phyloP scores from a whole-genome alignment of 2,797 vertebrate genomes.

The Tangara arthus region DNA sequence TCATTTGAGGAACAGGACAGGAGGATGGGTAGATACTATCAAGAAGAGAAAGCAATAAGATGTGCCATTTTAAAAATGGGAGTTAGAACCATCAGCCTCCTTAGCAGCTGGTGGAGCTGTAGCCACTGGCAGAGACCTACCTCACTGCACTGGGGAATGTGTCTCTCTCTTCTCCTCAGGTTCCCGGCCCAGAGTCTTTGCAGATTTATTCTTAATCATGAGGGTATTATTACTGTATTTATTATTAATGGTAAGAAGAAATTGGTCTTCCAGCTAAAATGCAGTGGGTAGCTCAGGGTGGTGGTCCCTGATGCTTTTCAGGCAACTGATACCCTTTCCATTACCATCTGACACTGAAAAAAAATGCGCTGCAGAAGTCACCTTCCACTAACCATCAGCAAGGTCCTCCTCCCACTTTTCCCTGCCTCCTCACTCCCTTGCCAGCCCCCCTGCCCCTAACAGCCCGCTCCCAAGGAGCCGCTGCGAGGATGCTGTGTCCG shows the following conservation, averaged over 20 bases:
- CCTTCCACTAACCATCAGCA: conserved; percentile 70
- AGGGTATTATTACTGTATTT: not conserved
- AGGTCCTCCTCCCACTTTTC: not conserved
- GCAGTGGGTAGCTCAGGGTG: not conserved
- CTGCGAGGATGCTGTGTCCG: conserved; percentile 52
- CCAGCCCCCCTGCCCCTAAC: conserved; percentile 15
- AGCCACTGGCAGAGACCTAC: not conserved
- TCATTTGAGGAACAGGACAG: not conserved
- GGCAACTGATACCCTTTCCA: not conserved
- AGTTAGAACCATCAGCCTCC: not conserved
- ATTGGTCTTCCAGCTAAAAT: not conserved
- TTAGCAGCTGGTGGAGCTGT: not conserved
- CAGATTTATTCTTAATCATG: not conserved
- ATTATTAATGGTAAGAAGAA: not conserved
- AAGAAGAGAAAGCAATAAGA: not conserved
- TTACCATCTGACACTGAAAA: conserved; percentile 76
- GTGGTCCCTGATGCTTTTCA: not conserved
- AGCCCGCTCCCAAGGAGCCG: conserved; percentile 51
- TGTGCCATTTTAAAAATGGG: not conserved
- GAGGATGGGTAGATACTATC: not conserved
- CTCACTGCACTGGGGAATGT: not conserved
- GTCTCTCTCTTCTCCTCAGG: not conserved
- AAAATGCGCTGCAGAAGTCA: conserved; percentile 55
- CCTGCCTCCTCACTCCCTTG: not conserved
- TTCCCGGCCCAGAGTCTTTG: not conserved